Percentiles rank a stretch among this genome's conserved stretches.
Conservation (phyloP, 2,113 vertebrate species). For the Pedionomus torquatus region DNA sequence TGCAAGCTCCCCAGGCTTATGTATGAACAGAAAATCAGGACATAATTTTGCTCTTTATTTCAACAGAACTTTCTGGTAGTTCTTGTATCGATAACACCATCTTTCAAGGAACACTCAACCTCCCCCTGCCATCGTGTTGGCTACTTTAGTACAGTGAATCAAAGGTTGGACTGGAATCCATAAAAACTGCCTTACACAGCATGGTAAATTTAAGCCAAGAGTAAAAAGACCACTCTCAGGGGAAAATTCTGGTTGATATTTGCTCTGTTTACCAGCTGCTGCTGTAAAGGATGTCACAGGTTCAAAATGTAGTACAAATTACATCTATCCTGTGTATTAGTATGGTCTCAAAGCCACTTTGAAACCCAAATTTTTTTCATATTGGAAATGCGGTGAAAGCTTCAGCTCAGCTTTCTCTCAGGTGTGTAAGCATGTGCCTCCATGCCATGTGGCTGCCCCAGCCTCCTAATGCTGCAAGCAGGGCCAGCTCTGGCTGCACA, state of each 20-base stretch:
- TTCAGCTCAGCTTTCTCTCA: background rate
- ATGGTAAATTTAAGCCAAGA: background rate
- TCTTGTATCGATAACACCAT: background rate
- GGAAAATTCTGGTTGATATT: background rate
- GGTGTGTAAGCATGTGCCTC: accelerated
- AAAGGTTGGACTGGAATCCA: background rate
- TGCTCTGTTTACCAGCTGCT: background rate
- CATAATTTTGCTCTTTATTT: background rate
- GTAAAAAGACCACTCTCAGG: background rate
- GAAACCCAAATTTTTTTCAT: background rate
- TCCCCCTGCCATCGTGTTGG: background rate
- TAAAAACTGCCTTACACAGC: background rate
- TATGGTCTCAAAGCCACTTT: background rate
- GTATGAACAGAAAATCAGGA: background rate
- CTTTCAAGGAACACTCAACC: background rate
- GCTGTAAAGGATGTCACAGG: background rate
- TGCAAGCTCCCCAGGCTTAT: background rate
- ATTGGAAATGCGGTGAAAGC: background rate
- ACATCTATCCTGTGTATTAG: background rate
- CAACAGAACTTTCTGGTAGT: background rate
- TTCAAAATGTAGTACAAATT: background rate
- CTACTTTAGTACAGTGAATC: background rate
- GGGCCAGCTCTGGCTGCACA: background rate
- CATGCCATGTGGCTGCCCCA: background rate
- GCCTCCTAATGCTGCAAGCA: background rate